Percentiles rank a stretch among this genome's conserved stretches.
Conservation (phyloP, 2,113 vertebrate species). For the Cephalopholis sonnerati region DNA sequence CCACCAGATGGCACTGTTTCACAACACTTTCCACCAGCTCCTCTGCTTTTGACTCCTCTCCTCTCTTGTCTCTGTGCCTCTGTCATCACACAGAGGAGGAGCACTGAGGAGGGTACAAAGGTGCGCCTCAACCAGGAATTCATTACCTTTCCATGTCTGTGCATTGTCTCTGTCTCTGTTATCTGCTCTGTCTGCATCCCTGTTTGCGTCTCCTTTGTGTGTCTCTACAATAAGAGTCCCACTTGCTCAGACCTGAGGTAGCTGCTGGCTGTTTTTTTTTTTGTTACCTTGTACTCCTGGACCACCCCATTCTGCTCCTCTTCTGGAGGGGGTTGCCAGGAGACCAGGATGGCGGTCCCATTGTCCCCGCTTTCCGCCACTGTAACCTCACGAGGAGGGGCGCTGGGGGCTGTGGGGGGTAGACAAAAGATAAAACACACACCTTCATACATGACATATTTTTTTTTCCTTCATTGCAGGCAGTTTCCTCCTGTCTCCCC, state of each 20-base stretch:
- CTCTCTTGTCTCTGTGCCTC: slow-evolving; percentile 16
- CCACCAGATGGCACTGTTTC: slow-evolving; percentile 93
- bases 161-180: slow-evolving; percentile 50
- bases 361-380: slow-evolving; percentile 95
- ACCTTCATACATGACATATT: slow-evolving; percentile 48
- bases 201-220: slow-evolving; percentile 61
- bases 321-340: slow-evolving; percentile 96
- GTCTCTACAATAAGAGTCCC: slow-evolving; percentile 30
- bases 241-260: slow-evolving; percentile 36
- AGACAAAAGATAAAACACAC: slow-evolving; percentile 69
- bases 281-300: slow-evolving; percentile 96
- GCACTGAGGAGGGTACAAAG: slow-evolving; percentile 48
- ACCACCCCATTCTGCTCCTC: slow-evolving; percentile 96
- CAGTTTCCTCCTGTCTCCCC: slow-evolving; percentile 5
- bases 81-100: slow-evolving; percentile 17
- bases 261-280: background rate
- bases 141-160: slow-evolving; percentile 53
- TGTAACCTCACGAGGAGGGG: slow-evolving; percentile 94
- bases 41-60: background rate
- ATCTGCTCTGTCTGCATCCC: slow-evolving; percentile 43
- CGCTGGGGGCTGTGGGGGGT: slow-evolving; percentile 89
- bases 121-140: slow-evolving; percentile 61
- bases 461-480: slow-evolving; percentile 18
- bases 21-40: slow-evolving; percentile 69
- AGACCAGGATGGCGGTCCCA: slow-evolving; percentile 92